Evolutionary conservation across 2,113 vertebrate genomes (phyloP).

Genomic region (Andinoacara biseriatus): DNA sequence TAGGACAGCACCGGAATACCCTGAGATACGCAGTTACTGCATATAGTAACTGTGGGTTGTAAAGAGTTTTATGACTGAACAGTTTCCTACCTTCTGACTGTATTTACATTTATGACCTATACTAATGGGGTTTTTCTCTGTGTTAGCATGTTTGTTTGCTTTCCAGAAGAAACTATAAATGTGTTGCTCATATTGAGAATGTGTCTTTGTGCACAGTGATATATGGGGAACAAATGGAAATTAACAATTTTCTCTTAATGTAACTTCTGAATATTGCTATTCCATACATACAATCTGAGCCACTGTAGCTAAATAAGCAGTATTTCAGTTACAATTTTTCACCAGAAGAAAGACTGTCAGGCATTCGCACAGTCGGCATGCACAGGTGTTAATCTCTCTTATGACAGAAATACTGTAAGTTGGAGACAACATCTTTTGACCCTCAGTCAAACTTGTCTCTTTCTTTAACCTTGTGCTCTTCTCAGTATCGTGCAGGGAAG

Average conservation of each 20-base stretch:
- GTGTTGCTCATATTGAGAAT: not conserved
- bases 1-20: not conserved
- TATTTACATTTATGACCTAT: not conserved
- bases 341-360: not conserved
- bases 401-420: conserved; percentile 7
- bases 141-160: not conserved
- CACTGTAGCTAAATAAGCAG: not conserved
- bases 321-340: not conserved
- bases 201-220: not conserved
- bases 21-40: not conserved
- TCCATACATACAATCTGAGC: not conserved
- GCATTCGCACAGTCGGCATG: not conserved
- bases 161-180: not conserved
- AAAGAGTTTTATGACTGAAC: not conserved
- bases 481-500: conserved; percentile 49
- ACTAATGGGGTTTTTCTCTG: not conserved
- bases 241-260: not conserved
- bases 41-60: not conserved
- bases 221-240: not conserved
- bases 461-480: conserved; percentile 61
- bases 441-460: conserved; percentile 38
- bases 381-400: not conserved
- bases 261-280: not conserved
- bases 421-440: conserved; percentile 33
- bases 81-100: not conserved